Conservation (phyloP, 2,797 vertebrate species). For the Ibycter americanus region DNA sequence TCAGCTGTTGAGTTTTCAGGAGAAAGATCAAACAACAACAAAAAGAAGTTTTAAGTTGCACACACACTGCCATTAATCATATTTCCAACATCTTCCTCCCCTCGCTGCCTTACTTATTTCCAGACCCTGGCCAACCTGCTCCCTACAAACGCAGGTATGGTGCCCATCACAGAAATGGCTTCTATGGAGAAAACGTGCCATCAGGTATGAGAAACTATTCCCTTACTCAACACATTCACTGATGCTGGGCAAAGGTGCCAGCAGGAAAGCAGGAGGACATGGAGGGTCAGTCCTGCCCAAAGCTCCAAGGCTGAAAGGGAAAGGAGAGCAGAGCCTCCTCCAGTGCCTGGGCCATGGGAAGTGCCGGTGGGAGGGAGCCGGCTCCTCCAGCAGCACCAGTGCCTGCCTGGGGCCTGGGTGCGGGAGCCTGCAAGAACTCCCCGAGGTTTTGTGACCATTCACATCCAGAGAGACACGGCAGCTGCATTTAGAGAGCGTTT, state of each 20-base stretch:
- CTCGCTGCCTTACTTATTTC: background rate
- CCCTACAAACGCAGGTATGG: background rate
- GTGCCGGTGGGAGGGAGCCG: background rate
- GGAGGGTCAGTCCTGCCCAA: background rate
- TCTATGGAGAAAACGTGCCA: background rate
- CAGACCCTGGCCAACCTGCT: background rate
- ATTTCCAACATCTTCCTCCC: slow-evolving; percentile 4
- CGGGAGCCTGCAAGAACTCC: background rate
- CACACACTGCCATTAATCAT: slow-evolving; percentile 38
- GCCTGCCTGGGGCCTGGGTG: background rate
- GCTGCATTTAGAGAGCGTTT: background rate
- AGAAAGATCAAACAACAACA: slow-evolving; percentile 52
- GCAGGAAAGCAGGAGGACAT: background rate
- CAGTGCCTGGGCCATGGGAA: background rate
- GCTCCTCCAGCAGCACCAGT: background rate
- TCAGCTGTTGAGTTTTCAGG: slow-evolving; percentile 52
- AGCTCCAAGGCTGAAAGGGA: background rate
- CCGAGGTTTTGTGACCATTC: background rate
- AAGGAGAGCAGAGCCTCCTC: background rate
- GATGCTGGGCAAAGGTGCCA: background rate
- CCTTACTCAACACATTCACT: background rate
- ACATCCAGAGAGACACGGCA: background rate
- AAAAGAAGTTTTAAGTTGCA: slow-evolving; percentile 39
- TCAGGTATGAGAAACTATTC: background rate
- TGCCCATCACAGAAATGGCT: background rate